Evolutionary conservation across 2,888 invertebrate species (phyloP).

Genomic region (Synanthedon andrenaeformis): DNA sequence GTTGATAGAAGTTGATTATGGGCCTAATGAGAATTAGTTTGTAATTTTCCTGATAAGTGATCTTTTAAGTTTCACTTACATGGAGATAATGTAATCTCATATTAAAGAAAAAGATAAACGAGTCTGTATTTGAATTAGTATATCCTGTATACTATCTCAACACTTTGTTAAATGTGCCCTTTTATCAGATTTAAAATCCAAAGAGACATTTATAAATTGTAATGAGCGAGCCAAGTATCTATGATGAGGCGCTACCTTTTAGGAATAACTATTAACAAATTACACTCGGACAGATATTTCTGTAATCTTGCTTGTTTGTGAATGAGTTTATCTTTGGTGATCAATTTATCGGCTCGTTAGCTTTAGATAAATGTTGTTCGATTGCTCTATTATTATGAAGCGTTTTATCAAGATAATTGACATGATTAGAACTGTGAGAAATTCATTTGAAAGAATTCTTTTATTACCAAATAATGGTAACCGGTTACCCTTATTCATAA

Average conservation of each 20-base stretch:
- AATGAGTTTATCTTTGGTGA: constrained; percentile 51
- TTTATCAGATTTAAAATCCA: constrained; percentile 48
- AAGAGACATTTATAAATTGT: constrained; percentile 40
- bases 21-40: neutral
- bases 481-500: too few relatives aligned
- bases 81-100: constrained; percentile 41
- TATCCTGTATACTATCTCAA: constrained; percentile 42
- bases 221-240: constrained; percentile 23
- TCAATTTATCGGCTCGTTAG: constrained; percentile 63
- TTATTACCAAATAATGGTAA: too few relatives aligned
- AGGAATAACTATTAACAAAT: constrained; percentile 50
- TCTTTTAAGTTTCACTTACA: constrained; percentile 2
- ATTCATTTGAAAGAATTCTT: constrained; percentile 9
- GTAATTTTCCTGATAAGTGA: neutral
- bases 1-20: neutral
- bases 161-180: constrained; percentile 42
- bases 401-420: constrained; percentile 47
- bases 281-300: constrained; percentile 49
- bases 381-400: constrained; percentile 55
- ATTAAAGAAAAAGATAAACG: constrained; percentile 34
- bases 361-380: constrained; percentile 48
- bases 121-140: constrained; percentile 48
- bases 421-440: constrained; percentile 46
- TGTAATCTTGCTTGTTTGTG: constrained; percentile 53
- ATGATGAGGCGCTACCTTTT: constrained; percentile 45